Evolutionary conservation across 2,888 invertebrate species (phyloP).

Genomic region (Ischnus inquisitorius): DNA sequence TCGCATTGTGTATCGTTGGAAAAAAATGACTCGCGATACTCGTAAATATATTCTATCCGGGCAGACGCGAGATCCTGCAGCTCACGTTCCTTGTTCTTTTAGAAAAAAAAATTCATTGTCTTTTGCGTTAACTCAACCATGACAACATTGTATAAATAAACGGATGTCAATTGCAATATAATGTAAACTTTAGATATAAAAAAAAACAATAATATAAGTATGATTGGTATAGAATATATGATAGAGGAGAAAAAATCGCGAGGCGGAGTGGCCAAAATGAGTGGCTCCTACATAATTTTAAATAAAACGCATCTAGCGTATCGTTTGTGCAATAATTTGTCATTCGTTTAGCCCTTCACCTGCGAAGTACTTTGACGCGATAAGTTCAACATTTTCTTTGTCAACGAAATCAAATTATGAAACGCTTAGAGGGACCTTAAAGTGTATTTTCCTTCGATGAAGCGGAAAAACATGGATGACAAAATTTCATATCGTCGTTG

Average conservation of each 20-base stretch:
- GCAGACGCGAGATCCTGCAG: conserved; percentile 41
- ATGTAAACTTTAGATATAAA: conserved; percentile 72
- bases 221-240: conserved; percentile 59
- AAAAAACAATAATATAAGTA: conserved; percentile 52
- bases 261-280: conserved; percentile 61
- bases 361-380: not conserved
- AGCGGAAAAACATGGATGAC: not conserved
- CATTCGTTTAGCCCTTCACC: conserved; percentile 5
- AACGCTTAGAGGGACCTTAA: conserved; percentile 20
- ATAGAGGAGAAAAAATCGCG: conserved; percentile 55
- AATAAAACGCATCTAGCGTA: conserved; percentile 30
- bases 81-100: conserved; percentile 31
- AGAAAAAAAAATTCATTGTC: not conserved
- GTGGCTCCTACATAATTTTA: not conserved
- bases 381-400: not conserved
- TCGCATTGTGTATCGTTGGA: not conserved
- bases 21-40: conserved; percentile 13
- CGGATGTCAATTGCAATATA: conserved; percentile 81
- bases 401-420: conserved; percentile 15
- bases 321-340: conserved; percentile 2
- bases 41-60: not conserved
- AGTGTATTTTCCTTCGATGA: not conserved
- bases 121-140: conserved; percentile 46
- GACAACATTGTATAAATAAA: conserved; percentile 76
- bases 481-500: conserved; percentile 23